phyloP scores from a whole-genome alignment of 1,140 invertebrate species.

The Lucilia sericata region DNA sequence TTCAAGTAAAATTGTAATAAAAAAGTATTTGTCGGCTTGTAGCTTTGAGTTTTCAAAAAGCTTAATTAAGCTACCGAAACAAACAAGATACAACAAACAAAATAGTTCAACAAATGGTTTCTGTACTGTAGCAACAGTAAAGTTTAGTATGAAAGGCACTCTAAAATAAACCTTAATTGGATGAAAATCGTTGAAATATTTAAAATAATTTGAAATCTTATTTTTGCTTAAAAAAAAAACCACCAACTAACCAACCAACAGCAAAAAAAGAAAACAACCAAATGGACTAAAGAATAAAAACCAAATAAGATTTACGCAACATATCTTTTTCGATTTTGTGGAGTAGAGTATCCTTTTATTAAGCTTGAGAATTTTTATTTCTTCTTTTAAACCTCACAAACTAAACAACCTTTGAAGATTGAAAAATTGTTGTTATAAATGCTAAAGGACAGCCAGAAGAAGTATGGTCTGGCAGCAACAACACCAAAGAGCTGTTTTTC shows the following conservation, averaged over 20 bases:
- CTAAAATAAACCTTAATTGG: constrained; percentile 39
- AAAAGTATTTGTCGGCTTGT: constrained; percentile 27
- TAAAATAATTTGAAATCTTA: constrained; percentile 18
- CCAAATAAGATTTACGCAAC: constrained; percentile 22
- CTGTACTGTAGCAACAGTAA: neutral
- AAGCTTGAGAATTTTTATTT: constrained; percentile 21
- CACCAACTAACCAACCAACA: neutral
- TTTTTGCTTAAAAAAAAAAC: neutral
- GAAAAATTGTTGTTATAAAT: neutral
- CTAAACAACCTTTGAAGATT: neutral
- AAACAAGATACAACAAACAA: constrained; percentile 21
- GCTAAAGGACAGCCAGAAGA: neutral
- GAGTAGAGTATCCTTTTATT: neutral
- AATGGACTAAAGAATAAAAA: constrained; percentile 8
- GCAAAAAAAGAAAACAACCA: too few species aligned
- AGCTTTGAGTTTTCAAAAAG: constrained; percentile 34
- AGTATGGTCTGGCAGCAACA: neutral
- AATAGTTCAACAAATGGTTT: neutral
- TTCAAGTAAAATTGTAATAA: neutral
- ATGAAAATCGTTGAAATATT: constrained; percentile 42
- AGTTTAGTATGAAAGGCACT: neutral
- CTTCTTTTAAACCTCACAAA: neutral
- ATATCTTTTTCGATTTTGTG: neutral
- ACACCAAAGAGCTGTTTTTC: too few species aligned
- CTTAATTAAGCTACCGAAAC: constrained; percentile 43